Percentiles rank a stretch among this genome's conserved stretches.
phyloP scores from a whole-genome alignment of 1,140 invertebrate species.

The Drosophila chauvacae region DNA sequence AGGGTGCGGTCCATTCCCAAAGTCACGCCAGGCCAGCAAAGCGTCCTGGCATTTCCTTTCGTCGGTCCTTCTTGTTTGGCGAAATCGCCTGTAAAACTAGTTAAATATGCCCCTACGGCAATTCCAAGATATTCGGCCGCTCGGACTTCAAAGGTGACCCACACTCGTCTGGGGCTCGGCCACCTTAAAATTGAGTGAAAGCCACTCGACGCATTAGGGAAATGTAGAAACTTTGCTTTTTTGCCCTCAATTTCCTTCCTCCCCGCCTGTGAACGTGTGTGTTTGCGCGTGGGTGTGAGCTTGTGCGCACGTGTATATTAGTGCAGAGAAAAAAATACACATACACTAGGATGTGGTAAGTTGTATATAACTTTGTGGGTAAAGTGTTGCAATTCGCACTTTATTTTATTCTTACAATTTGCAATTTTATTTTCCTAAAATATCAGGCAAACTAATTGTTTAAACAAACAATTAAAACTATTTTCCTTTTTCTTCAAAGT shows the following conservation, averaged over 20 bases:
- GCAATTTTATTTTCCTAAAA: no score
- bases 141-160: conserved; percentile 50
- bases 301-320: conserved; percentile 40
- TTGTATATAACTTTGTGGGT: no score
- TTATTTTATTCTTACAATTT: no score
- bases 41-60: conserved; percentile 23
- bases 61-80: conserved; percentile 23
- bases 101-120: conserved; percentile 77
- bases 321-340: conserved; percentile 4
- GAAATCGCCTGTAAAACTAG: conserved; percentile 73
- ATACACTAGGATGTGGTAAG: no score
- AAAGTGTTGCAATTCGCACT: no score
- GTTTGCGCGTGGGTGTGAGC: not conserved
- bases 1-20: conserved; percentile 63
- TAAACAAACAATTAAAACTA: no score
- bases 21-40: conserved; percentile 39
- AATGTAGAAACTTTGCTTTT: conserved; percentile 62
- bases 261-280: not conserved
- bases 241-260: conserved; percentile 33
- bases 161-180: conserved; percentile 18
- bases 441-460: no score
- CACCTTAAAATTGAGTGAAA: conserved; percentile 63
- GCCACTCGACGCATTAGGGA: conserved; percentile 56
- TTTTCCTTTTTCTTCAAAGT: no score
- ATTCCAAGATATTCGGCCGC: conserved; percentile 58